These are phyloP conservation scores for chimpanzee (Pan troglodytes) DNA, from an alignment of 2,113 vertebrate species.

Conservation along the genomic window NHGRI_mPanTro3-v2.1_pri NC_072416.2:49590001-49590500, in stretches of 20 bases:
- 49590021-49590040: not conserved
- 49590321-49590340: conserved; percentile 14
- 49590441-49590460: conserved; percentile 54
- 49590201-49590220: not conserved
- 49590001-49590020: not conserved
- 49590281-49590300: conserved; percentile 50
- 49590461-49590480: conserved; percentile 1
- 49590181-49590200: not conserved
- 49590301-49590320: not conserved
- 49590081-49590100: not conserved
- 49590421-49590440: conserved; percentile 58
- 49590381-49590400: conserved; percentile 49
- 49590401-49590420: conserved; percentile 67
- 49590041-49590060: too few species aligned
- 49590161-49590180: not conserved
- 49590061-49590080: not conserved
- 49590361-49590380: conserved; percentile 49
- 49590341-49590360: conserved; percentile 55
- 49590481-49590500: not conserved
- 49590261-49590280: conserved; percentile 34
- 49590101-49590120: not conserved
- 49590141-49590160: not conserved
- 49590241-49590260: not conserved
- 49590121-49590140: not conserved
- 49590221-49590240: not conserved